Conservation (phyloP, 2,113 vertebrate species). For the Thomomys bottae region DNA sequence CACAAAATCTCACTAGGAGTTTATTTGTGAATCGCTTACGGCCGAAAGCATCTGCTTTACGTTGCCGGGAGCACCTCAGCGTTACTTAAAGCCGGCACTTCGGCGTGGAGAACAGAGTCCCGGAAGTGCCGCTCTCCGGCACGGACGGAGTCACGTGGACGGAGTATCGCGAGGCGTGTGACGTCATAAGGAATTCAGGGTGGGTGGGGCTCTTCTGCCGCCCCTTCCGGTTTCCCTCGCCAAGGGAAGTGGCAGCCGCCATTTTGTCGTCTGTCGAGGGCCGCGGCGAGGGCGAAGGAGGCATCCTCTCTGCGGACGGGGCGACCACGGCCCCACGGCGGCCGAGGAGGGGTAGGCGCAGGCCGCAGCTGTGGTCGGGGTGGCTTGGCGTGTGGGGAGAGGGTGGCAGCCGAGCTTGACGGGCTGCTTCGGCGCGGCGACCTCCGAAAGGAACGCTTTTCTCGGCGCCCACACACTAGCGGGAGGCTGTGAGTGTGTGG, state of each 20-base stretch:
- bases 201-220: constrained; percentile 54
- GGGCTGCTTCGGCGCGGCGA: constrained; percentile 71
- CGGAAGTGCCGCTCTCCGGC: too few relatives aligned
- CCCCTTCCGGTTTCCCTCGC: constrained; percentile 27
- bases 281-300: constrained; percentile 31
- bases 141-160: background rate
- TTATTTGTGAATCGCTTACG: too few relatives aligned
- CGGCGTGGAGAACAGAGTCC: too few relatives aligned
- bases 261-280: constrained; percentile 40
- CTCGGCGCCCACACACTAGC: background rate
- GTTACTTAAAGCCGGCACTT: too few relatives aligned
- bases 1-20: too few relatives aligned
- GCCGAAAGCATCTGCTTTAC: too few relatives aligned
- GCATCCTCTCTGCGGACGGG: background rate
- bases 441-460: constrained; percentile 67
- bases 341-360: constrained; percentile 33
- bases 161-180: too few relatives aligned
- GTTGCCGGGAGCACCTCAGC: too few relatives aligned
- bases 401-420: constrained; percentile 66
- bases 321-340: background rate
- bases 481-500: constrained; percentile 19
- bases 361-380: constrained; percentile 26
- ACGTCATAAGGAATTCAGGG: constrained; percentile 34
- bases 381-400: constrained; percentile 32
- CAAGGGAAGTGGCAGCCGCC: constrained; percentile 60